Percentiles rank a stretch among this genome's conserved stretches.
Evolutionary conservation across 2,797 vertebrate genomes (phyloP).

Genomic region (Acrocephalus scirpaceus): DNA sequence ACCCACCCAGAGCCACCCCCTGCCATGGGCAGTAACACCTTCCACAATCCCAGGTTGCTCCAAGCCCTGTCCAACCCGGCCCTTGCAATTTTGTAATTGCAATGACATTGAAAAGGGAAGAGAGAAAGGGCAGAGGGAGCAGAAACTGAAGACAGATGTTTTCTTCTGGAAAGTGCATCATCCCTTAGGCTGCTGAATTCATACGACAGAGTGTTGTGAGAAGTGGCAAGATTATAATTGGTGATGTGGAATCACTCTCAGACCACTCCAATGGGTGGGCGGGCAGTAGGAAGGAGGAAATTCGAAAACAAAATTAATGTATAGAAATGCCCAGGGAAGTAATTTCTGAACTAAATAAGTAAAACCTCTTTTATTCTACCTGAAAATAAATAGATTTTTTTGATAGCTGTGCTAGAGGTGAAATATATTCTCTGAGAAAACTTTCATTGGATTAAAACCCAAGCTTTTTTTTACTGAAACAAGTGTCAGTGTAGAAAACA

Average conservation of each 20-base stretch:
- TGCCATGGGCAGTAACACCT: background rate
- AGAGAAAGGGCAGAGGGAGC: background rate
- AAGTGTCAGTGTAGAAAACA: background rate
- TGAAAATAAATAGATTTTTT: background rate
- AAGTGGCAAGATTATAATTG: background rate
- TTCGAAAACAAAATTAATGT: background rate
- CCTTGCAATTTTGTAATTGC: background rate
- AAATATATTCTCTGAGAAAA: background rate
- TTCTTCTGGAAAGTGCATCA: background rate
- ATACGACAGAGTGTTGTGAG: background rate
- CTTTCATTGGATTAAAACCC: background rate
- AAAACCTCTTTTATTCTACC: background rate
- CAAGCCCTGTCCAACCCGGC: background rate
- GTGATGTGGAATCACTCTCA: background rate
- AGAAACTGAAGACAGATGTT: background rate
- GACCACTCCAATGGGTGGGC: background rate
- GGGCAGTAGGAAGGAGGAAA: background rate
- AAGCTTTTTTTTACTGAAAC: background rate
- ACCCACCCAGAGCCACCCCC: background rate
- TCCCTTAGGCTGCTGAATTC: background rate
- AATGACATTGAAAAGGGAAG: background rate
- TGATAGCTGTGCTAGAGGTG: background rate
- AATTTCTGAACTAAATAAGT: background rate
- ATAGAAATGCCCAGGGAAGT: background rate
- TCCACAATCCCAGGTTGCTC: background rate